Percentiles rank a stretch among this genome's conserved stretches.
phyloP scores from a whole-genome alignment of 2,797 vertebrate species.

The Malacoraja senta region DNA sequence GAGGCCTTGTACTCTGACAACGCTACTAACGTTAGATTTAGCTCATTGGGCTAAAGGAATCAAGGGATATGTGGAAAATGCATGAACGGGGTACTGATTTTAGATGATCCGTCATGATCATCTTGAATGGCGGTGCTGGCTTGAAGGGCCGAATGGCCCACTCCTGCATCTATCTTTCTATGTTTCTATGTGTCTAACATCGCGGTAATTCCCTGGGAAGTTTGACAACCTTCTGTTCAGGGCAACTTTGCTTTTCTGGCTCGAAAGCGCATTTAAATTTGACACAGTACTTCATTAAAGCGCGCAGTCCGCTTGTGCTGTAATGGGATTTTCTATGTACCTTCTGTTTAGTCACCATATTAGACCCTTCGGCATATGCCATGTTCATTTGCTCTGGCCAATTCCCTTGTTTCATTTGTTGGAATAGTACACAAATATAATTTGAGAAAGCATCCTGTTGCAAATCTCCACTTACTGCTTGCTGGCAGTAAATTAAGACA shows the following conservation, averaged over 20 bases:
- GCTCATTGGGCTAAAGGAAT: no score
- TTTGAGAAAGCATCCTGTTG: background rate
- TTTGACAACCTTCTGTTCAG: conserved; percentile 25
- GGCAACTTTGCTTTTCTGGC: background rate
- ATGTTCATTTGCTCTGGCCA: background rate
- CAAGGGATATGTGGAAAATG: no score
- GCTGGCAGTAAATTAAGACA: conserved; percentile 9
- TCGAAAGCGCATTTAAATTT: conserved; percentile 18
- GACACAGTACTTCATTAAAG: conserved; percentile 21
- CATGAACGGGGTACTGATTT: no score
- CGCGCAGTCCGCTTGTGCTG: background rate
- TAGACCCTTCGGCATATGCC: background rate
- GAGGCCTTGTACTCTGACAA: no score
- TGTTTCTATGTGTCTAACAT: background rate
- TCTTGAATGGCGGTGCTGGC: no score
- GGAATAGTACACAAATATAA: background rate
- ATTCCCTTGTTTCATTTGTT: background rate
- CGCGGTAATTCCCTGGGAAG: background rate
- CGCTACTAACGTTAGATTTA: no score
- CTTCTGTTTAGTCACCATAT: conserved; percentile 23
- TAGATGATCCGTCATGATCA: no score
- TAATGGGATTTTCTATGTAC: background rate
- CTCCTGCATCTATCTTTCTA: no score
- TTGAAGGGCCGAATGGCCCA: no score
- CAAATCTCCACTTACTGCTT: background rate